Percentiles rank a stretch among this genome's conserved stretches.
These are phyloP conservation scores for Melospiza melodia DNA, from an alignment of 2,113 vertebrate species.

Conservation along the genomic window DNA sequence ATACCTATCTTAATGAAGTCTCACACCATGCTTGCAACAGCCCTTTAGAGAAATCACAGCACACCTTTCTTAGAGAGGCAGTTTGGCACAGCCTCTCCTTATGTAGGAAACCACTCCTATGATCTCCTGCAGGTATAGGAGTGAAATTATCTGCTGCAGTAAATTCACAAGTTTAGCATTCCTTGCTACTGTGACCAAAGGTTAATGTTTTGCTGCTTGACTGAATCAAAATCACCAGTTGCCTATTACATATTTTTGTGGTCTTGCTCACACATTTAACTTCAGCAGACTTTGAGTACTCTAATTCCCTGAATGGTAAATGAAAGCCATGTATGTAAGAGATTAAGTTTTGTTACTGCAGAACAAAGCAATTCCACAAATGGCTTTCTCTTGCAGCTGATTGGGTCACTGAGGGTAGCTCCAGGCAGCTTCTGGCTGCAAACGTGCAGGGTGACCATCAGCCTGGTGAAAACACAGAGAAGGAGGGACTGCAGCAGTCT, in stretches of 20 bases:
- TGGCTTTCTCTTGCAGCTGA: neutral
- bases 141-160: neutral
- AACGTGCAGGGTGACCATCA: neutral
- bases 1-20: neutral
- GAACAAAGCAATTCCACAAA: conserved; percentile 29
- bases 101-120: neutral
- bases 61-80: neutral
- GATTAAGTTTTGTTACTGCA: neutral
- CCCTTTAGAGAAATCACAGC: neutral
- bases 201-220: conserved; percentile 41
- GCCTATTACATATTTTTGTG: conserved; percentile 5
- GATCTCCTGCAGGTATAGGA: neutral
- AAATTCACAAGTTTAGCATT: conserved; percentile 21
- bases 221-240: conserved; percentile 36
- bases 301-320: conserved; percentile 4
- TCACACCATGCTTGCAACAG: neutral
- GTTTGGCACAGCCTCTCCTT: neutral
- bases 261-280: neutral
- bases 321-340: neutral
- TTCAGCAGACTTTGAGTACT: conserved; percentile 4
- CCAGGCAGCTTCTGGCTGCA: neutral
- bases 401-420: neutral
- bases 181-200: conserved; percentile 32
- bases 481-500: neutral
- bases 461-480: neutral